Evolutionary conservation across 1,140 invertebrate species (phyloP).

Genomic region (Drosophila guanche): DNA sequence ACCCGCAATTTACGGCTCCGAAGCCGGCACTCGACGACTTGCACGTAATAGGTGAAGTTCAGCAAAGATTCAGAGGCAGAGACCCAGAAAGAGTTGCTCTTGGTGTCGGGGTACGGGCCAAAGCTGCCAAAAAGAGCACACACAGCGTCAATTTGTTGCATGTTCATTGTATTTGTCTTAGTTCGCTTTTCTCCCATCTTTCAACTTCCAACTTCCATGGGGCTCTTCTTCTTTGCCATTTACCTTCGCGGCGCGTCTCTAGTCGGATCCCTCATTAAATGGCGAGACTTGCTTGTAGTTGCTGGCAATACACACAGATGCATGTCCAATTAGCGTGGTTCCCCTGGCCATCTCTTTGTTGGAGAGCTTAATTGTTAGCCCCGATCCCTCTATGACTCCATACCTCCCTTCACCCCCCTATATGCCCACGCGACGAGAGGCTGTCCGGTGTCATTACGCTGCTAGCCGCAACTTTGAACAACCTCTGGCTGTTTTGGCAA

Average conservation of each 20-base stretch:
- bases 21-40: conserved; percentile 58
- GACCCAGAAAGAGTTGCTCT: conserved; percentile 21
- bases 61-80: conserved; percentile 44
- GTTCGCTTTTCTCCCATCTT: conserved; percentile 50
- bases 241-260: conserved; percentile 46
- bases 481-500: conserved; percentile 22
- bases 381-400: conserved; percentile 10
- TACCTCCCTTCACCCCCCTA: conserved; percentile 6
- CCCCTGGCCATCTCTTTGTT: conserved; percentile 53
- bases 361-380: conserved; percentile 59
- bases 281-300: conserved; percentile 71
- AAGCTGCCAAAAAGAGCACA: conserved; percentile 44
- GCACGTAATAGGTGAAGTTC: conserved; percentile 66
- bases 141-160: conserved; percentile 67
- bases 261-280: conserved; percentile 75
- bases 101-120: background rate
- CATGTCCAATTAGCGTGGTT: conserved; percentile 75
- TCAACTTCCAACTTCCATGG: conserved; percentile 24
- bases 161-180: conserved; percentile 78
- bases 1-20: conserved; percentile 18
- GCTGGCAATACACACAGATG: conserved; percentile 41
- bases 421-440: background rate
- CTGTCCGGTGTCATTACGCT: conserved; percentile 44
- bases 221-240: conserved; percentile 49
- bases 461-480: conserved; percentile 16